A percentile compares a stretch with the other conserved stretches of the same genome.
Conservation (phyloP, 2,888 invertebrate species). For the Noctua janthina region DNA sequence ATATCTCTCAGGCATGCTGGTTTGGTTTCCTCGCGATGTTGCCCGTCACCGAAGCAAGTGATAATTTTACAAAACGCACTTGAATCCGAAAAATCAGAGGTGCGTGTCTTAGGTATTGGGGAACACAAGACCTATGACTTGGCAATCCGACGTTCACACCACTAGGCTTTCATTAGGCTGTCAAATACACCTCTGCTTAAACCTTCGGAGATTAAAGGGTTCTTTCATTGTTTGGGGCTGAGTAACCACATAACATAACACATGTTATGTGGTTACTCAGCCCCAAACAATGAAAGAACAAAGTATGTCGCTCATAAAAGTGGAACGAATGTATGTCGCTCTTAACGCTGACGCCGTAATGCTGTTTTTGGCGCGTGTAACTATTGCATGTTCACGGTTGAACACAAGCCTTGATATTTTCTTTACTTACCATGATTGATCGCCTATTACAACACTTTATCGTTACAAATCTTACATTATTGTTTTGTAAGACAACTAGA, state of each 20-base stretch:
- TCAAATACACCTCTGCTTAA: background rate
- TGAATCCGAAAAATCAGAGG: background rate
- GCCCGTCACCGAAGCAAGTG: background rate
- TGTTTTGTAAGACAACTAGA: constrained; percentile 26
- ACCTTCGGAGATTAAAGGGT: background rate
- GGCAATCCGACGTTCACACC: too few relatives aligned
- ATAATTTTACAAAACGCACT: background rate
- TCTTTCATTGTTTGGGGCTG: too few relatives aligned
- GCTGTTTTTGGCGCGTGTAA: too few relatives aligned
- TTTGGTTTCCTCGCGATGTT: background rate
- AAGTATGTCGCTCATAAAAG: background rate
- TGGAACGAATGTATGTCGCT: too few relatives aligned
- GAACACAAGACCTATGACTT: background rate
- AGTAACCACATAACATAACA: too few relatives aligned
- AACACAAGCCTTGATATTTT: background rate
- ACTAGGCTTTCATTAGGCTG: too few relatives aligned
- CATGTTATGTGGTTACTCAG: background rate
- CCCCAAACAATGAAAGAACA: constrained; percentile 6
- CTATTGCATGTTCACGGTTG: too few relatives aligned
- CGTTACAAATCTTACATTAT: constrained; percentile 27
- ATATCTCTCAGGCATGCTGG: background rate
- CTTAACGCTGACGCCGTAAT: too few relatives aligned
- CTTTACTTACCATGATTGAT: constrained; percentile 34
- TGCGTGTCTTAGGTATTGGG: background rate
- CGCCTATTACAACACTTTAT: constrained; percentile 22